Percentiles rank a stretch among this genome's conserved stretches.
These are phyloP conservation scores for Heteromyza rotundicornis DNA, from an alignment of 2,888 invertebrate genomes.

Conservation along the genomic window DNA sequence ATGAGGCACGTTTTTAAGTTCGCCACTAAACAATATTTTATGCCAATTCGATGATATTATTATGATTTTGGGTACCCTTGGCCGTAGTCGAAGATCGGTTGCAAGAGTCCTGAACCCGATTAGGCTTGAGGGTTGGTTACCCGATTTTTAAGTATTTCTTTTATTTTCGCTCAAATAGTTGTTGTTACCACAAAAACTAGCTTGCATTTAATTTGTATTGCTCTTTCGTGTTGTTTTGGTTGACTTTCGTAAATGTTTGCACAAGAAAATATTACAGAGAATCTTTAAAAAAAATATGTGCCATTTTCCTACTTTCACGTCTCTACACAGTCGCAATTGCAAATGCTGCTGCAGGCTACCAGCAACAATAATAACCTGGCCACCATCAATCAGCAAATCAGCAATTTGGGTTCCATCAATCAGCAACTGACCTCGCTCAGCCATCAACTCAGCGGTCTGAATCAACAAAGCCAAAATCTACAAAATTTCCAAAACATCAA, in stretches of 20 bases:
- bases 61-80: too few relatives aligned
- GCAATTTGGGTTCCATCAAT: constrained; percentile 60
- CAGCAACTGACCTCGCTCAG: constrained; percentile 60
- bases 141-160: too few relatives aligned
- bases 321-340: constrained; percentile 53
- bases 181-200: too few relatives aligned
- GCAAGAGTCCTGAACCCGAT: too few relatives aligned
- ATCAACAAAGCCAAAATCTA: constrained; percentile 62
- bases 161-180: too few relatives aligned
- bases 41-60: too few relatives aligned
- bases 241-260: constrained; percentile 28
- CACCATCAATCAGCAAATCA: constrained; percentile 61
- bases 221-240: constrained; percentile 27
- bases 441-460: constrained; percentile 60
- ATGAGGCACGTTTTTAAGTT: constrained; percentile 11
- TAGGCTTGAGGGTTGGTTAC: too few relatives aligned
- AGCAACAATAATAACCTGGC: constrained; percentile 61
- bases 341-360: constrained; percentile 59
- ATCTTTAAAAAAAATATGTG: too few relatives aligned
- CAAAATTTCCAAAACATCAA: constrained; percentile 58
- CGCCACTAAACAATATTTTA: not conserved
- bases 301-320: constrained; percentile 5
- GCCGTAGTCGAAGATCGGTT: too few relatives aligned
- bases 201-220: too few relatives aligned
- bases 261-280: too few relatives aligned